Conservation (phyloP, 35 echinoderm and acorn worm genomes). For the Lytechinus variegatus region DNA sequence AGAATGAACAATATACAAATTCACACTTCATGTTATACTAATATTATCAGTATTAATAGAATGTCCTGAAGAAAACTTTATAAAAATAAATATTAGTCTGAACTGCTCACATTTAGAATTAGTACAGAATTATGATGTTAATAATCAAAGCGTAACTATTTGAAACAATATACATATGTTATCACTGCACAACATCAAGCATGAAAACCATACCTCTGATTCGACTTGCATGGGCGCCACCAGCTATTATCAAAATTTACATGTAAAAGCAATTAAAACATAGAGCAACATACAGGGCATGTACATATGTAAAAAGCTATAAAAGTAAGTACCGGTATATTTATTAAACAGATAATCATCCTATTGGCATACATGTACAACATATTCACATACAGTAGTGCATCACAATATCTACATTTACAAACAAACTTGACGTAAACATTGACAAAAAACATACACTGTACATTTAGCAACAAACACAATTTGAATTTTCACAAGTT, state of each 20-base stretch:
- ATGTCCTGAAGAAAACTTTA: not conserved
- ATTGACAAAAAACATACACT: not conserved
- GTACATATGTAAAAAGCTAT: too few relatives aligned
- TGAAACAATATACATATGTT: not conserved
- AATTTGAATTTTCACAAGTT: too few relatives aligned
- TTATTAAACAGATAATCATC: too few relatives aligned
- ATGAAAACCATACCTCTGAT: constrained; percentile 41
- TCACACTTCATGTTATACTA: not conserved
- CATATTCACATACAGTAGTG: not conserved
- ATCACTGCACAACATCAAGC: not conserved
- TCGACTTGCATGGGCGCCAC: not conserved
- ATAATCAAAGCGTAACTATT: not conserved
- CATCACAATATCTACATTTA: not conserved
- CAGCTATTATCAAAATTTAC: constrained; percentile 32
- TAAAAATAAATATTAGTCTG: not conserved
- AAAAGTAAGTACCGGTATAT: not conserved
- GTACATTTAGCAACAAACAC: too few relatives aligned
- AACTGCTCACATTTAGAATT: not conserved
- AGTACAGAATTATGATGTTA: not conserved
- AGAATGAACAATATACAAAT: not conserved
- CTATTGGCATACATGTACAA: constrained; percentile 22
- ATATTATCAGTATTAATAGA: not conserved
- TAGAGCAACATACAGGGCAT: not conserved
- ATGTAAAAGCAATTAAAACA: not conserved
- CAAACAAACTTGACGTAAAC: not conserved